Base-by-base conservation (phyloP, 1,140 invertebrate species). In the Penaeus chinensis region DNA sequence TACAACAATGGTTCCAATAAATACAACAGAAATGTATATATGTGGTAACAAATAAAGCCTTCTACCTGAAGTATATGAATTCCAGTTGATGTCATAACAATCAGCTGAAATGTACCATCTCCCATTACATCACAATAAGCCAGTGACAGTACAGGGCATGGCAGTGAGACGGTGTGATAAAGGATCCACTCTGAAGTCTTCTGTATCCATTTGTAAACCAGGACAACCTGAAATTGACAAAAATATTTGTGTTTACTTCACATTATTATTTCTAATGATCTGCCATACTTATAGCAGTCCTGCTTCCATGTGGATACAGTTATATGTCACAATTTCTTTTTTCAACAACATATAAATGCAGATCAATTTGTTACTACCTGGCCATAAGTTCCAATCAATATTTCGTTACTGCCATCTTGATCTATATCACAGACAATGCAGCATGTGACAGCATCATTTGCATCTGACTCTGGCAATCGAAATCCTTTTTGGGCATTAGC, bases 1-100 rank as follows among this genome's bases (percentile, higher is more conserved):
- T 71, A 71, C 13, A 27, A 24, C 16, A 24, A 74, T 74, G n/a
- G 27, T 19, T 19, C 18, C 8, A 18, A n/a, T 74, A 74, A 32
- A 74, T 32, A 13, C 1, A 74, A 74, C 16, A 74, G 37, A 18
- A n/a, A 32, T 74, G 69, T 74, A 24, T 32, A 10, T n/a, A 74
- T n/a, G n/a, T 18, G 13, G n/a, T 8, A 37, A 32, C 16, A 32
- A 74, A 74, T 24, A 74, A 74, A 19, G 16, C 24, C n/a, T 32
- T 37, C n/a, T 87, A 87, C 85, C 85, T 87, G 85, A 37, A 87
- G 74, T n/a, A 87, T 87, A 66, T 87, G 85, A 22, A 87, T 87
- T 20, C 85, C 85, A 54, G 79, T 81, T 16, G 85, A 74, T 37
- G 85, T 87, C 85, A 87, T 82, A 27, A 87, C 76, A 62, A 87